phyloP scores from a whole-genome alignment of 2,113 vertebrate species.

The Oncorhynchus gorbuscha region DNA sequence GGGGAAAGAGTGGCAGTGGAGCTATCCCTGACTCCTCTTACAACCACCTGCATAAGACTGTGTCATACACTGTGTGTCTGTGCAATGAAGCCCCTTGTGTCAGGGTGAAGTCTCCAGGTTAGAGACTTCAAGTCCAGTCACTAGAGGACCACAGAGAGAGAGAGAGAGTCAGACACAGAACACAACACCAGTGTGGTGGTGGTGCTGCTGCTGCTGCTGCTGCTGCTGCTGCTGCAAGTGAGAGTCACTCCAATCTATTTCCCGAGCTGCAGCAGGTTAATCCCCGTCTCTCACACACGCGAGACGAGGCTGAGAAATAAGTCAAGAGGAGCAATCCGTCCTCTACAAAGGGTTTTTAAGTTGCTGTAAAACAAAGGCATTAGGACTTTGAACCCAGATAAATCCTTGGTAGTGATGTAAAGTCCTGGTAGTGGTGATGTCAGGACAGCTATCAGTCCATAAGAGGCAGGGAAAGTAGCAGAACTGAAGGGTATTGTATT shows the following conservation, averaged over 20 bases:
- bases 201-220: no score
- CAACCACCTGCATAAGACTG: conserved; percentile 33
- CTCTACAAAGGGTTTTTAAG: no score
- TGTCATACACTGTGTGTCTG: not conserved
- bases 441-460: no score
- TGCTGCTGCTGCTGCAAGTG: not conserved
- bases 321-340: not conserved
- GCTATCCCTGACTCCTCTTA: conserved; percentile 24
- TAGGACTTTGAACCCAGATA: no score
- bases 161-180: not conserved
- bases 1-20: conserved; percentile 23
- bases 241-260: conserved; percentile 67
- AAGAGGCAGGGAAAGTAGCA: no score
- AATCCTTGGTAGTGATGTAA: no score
- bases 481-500: no score
- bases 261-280: conserved; percentile 64
- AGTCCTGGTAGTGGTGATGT: no score
- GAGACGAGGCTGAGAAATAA: not conserved
- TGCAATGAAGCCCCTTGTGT: not conserved
- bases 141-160: not conserved
- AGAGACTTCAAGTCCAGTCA: no score
- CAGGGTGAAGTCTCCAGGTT: no score
- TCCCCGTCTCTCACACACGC: conserved; percentile 39
- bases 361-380: no score
- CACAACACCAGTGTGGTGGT: not conserved